Percentiles rank a stretch among this genome's conserved stretches.
Evolutionary conservation across 1,140 invertebrate species (phyloP).

Genomic region (Parasteatoda tepidariorum): DNA sequence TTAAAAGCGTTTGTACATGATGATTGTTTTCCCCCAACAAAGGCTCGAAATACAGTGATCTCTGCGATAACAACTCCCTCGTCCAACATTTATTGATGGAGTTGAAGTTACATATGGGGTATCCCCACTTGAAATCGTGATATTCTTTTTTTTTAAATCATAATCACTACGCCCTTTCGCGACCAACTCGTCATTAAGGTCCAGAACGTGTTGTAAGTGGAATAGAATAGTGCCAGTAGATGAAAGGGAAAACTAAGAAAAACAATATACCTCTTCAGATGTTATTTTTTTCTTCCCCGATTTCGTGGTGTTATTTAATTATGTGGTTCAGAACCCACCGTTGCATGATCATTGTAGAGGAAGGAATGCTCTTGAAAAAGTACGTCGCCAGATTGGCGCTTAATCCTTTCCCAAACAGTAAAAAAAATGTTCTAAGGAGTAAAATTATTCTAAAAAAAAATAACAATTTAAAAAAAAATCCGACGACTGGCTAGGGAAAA

Average conservation of each 20-base stretch:
- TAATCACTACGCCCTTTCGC: background rate
- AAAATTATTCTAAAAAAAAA: too few species aligned
- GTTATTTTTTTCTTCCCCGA: background rate
- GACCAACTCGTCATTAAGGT: slow-evolving; percentile 17
- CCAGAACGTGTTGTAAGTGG: background rate
- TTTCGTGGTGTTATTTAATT: background rate
- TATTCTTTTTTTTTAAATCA: background rate
- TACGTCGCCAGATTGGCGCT: background rate
- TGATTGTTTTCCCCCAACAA: background rate
- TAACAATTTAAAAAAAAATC: too few species aligned
- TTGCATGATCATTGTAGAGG: background rate
- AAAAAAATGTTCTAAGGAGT: too few species aligned
- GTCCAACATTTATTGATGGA: background rate
- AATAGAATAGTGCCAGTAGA: background rate
- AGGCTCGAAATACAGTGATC: background rate
- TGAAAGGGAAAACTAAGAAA: background rate
- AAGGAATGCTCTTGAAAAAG: background rate
- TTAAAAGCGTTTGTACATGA: background rate
- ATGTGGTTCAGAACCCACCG: background rate
- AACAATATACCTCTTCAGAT: too few species aligned
- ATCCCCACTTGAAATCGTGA: background rate
- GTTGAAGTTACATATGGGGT: background rate
- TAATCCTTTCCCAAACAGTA: too few species aligned
- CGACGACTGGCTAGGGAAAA: background rate
- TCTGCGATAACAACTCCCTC: background rate